A percentile compares a stretch with the other conserved stretches of the same genome.
Evolutionary conservation across 2,797 vertebrate genomes (phyloP).

Genomic region (Clarias platycephalus): DNA sequence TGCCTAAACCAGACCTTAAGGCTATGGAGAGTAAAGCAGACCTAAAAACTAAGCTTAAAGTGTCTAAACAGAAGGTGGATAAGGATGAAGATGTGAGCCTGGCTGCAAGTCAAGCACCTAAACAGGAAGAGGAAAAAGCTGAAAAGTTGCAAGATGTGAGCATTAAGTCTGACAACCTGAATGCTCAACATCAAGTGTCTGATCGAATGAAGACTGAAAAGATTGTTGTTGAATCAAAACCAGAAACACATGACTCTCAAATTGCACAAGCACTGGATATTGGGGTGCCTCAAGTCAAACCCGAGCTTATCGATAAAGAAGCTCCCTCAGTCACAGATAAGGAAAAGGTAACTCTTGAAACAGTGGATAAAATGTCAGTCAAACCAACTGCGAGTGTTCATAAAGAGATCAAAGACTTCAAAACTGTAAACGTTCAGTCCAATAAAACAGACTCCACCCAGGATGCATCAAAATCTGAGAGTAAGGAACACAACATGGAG

Average conservation of each 20-base stretch:
- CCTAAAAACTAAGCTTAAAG: constrained; percentile 22
- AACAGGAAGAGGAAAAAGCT: constrained; percentile 13
- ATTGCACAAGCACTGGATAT: constrained; percentile 12
- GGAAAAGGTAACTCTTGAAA: constrained; percentile 54
- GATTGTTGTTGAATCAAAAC: constrained; percentile 2
- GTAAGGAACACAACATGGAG: constrained; percentile 19
- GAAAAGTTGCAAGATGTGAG: neutral
- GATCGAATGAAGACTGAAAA: constrained; percentile 1
- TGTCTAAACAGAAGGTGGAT: neutral
- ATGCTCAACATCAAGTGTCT: neutral
- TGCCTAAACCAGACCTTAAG: constrained; percentile 11
- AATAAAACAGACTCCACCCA: constrained; percentile 3
- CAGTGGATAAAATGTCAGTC: constrained; percentile 41
- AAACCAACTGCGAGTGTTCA: constrained; percentile 43
- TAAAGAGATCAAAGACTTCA: constrained; percentile 54
- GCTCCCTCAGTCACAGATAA: neutral
- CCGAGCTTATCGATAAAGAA: neutral
- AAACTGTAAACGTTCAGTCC: neutral
- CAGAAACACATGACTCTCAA: neutral
- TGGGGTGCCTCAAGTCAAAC: neutral
- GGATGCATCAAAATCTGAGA: constrained; percentile 3
- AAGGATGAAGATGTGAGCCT: neutral
- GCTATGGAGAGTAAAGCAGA: constrained; percentile 26
- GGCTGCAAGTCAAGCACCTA: neutral
- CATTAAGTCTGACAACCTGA: constrained; percentile 22